Evolutionary conservation across 2,797 vertebrate genomes (phyloP).

Genomic region (Sarcoramphus papa): DNA sequence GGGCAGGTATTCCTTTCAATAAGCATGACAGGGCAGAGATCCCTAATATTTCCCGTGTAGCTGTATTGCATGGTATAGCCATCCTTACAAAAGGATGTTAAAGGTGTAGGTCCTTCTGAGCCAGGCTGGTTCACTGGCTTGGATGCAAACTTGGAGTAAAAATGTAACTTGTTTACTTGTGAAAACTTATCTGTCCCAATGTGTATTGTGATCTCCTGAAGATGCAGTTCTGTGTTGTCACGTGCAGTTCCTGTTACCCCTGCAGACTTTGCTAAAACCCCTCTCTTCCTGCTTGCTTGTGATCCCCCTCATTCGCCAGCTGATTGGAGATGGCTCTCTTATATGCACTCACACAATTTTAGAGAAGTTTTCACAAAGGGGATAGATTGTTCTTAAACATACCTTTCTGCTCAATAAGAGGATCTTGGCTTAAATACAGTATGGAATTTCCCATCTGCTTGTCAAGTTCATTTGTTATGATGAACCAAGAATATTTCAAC

Average conservation of each 20-base stretch:
- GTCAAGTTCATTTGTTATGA: accelerated
- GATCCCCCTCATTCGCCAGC: not conserved
- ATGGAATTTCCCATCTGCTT: not conserved
- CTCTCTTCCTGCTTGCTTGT: not conserved
- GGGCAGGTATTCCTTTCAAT: not conserved
- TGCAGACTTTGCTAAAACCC: too few species aligned
- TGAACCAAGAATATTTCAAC: not conserved
- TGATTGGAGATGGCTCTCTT: not conserved
- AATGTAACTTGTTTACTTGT: not conserved
- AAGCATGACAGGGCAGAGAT: not conserved
- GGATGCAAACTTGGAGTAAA: not conserved
- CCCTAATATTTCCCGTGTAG: accelerated
- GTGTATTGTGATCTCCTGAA: not conserved
- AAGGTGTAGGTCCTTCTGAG: not conserved
- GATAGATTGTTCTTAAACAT: not conserved
- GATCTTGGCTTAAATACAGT: not conserved
- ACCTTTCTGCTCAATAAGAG: not conserved
- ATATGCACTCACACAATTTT: not conserved
- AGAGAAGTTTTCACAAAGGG: not conserved
- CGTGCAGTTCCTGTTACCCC: not conserved
- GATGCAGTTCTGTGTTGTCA: not conserved
- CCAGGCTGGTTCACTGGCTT: not conserved
- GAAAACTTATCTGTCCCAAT: accelerated
- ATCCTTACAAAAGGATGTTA: not conserved
- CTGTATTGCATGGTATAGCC: not conserved